Evolutionary conservation across 2,797 vertebrate genomes (phyloP), one percentile per base, ranked within the genome.

Genomic region (Hylomyscus alleni): DNA sequence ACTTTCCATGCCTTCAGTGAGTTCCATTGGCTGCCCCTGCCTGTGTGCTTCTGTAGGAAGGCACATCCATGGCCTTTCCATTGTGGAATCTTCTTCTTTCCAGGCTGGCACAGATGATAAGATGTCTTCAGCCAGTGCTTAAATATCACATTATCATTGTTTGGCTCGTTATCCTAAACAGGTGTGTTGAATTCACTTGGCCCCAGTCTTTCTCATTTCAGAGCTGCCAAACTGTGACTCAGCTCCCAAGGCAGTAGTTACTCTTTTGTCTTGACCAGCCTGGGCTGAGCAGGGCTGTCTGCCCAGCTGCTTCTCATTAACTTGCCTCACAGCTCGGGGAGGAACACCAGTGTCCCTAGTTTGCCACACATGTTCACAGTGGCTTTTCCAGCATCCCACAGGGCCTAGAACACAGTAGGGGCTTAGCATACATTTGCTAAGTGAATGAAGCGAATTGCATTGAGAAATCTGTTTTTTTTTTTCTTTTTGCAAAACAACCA

Each of bases 171-270:
- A 85, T 85, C 75, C n/a, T 4, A 54, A 22, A 89, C 81, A 95
- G 89, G 97, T 97, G 60, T 77, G 95, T 89, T 44, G 84, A 88
- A 94, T 67, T 54, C 77, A 86, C 94, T 81, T 94, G 92, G 83
- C 50, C 37, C 0, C 1, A 72, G 50, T 47, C 54, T 73, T 31
- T 92, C 58, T 94, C 40, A 24, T 37, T 54, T 62, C 17, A 50
- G 52, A 88, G 85, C 29, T 65, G 65, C 58, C 47, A 88, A 60
- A 37, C 47, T 82, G n/a, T 37, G 77, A 91, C 14, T 77, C 26
- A 6, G 37, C 76, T 85, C 44, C 47, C 22, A 0, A 67, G 12
- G 22, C 5, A 12, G 54, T 1, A 14, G 82, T 13, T 31, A 47
- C 62, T 8, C 73, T 10, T 26, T 85, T 15, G 17, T 73, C 65